Percentiles rank a stretch among this genome's conserved stretches.
phyloP scores from a whole-genome alignment of 1,140 invertebrate genomes.

The Micrasema minimum region DNA sequence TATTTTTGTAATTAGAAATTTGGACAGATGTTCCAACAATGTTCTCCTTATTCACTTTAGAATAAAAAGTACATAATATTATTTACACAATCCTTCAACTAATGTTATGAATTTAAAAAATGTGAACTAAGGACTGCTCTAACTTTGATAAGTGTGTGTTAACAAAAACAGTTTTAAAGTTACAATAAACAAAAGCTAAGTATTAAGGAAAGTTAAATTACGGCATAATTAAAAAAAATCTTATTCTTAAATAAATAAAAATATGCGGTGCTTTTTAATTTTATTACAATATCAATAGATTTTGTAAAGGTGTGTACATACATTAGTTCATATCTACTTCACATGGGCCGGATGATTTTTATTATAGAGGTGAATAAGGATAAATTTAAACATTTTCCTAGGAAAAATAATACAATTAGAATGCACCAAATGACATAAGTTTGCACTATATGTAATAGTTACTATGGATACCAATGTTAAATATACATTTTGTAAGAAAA shows the following conservation, averaged over 20 bases:
- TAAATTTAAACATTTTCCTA: slow-evolving; percentile 38
- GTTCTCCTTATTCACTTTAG: background rate
- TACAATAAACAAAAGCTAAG: background rate
- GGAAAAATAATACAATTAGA: slow-evolving; percentile 44
- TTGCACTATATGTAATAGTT: slow-evolving; percentile 44
- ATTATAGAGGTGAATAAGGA: slow-evolving; percentile 28
- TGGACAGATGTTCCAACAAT: background rate
- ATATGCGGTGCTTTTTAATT: slow-evolving; percentile 51
- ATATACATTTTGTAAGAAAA: slow-evolving; percentile 17
- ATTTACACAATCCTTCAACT: slow-evolving; percentile 6
- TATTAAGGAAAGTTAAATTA: slow-evolving; percentile 24
- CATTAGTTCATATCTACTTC: slow-evolving; percentile 19
- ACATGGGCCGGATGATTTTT: slow-evolving; percentile 3
- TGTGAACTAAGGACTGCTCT: slow-evolving; percentile 37
- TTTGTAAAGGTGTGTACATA: slow-evolving; percentile 45
- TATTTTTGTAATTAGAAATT: slow-evolving; percentile 14
- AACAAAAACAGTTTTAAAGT: slow-evolving; percentile 6
- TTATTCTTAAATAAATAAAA: slow-evolving; percentile 39
- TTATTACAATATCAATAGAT: slow-evolving; percentile 47
- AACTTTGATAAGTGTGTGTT: slow-evolving; percentile 25
- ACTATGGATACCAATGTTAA: slow-evolving; percentile 19
- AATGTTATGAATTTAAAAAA: slow-evolving; percentile 9
- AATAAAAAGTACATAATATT: slow-evolving; percentile 6
- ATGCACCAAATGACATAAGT: slow-evolving; percentile 50
- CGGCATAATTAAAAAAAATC: slow-evolving; percentile 16